Base-by-base conservation (phyloP, 2,113 vertebrate genomes). In the Synodontis membranacea region DNA sequence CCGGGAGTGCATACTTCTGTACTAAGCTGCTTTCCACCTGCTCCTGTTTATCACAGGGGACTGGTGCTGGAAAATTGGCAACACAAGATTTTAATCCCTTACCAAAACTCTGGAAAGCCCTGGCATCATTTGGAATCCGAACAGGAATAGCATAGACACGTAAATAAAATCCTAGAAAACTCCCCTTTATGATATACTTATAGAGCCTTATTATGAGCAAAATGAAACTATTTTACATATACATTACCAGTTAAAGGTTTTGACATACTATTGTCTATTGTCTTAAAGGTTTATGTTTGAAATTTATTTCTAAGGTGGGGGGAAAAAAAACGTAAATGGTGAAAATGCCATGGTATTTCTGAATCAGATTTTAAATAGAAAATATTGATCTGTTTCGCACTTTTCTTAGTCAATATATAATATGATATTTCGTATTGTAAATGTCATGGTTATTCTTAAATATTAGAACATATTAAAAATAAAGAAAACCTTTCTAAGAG, bases 1-100 rank as follows among this genome's bases (percentile, higher is more conserved):
- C 76, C 75, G 50, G 76, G 79, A 74, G 66, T 83, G 84, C 88
- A 84, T 85, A 46, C 82, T 58, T 74, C 70, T 54, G 75, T 56
- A 86, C 81, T 86, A 83, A 84, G 50, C 78, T 54, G 31, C 87
- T 89, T 83, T 84, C 44, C 21, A 44, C 52, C 52, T 62, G 6
- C 28, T 46, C 48, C 81, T 82, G 85, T 80, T 84, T 86, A 81
- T 62, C 84, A 88, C 10, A 10, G 68, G 11, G 37, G 48, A 34
- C 54, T 31, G 25, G 66, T 39, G 34, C 37, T 74, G 86, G 84
- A 82, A 82, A 86, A 74, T 70, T 75, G 64, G 72, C 82, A 88
- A 54, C 37, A 39, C 34, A 84, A 81, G 50, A 54, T 70, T 58
- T 82, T 68, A 84, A 86, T 87, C 60, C 76, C 78, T 56, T 50